phyloP scores from a whole-genome alignment of 1,140 invertebrate species.

The Pseudomyrmex dendroicus region DNA sequence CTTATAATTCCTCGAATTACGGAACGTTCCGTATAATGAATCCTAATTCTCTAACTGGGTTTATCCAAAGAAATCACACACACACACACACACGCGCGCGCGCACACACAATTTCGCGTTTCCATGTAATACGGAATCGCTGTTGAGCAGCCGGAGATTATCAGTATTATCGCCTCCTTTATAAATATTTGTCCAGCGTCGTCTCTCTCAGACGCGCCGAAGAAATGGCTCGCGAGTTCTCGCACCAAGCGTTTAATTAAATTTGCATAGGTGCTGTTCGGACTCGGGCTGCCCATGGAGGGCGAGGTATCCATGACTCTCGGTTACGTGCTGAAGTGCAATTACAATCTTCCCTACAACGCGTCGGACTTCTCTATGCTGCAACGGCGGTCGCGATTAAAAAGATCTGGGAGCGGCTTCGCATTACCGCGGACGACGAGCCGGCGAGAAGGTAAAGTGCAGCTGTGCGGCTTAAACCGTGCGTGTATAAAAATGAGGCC shows the following conservation, averaged over 20 bases:
- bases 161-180: slow-evolving; percentile 31
- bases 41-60: slow-evolving; percentile 1
- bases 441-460: slow-evolving; percentile 13
- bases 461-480: slow-evolving; percentile 49
- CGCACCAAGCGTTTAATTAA: slow-evolving; percentile 46
- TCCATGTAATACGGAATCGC: neutral
- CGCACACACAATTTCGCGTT: neutral
- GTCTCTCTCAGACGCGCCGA: neutral
- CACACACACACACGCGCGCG: no score
- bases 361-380: slow-evolving; percentile 73
- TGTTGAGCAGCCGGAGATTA: slow-evolving; percentile 13
- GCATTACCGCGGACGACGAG: slow-evolving; percentile 38
- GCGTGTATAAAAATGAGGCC: slow-evolving; percentile 61
- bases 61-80: neutral
- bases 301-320: slow-evolving; percentile 77
- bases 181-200: slow-evolving; percentile 25
- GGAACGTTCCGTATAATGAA: neutral
- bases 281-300: slow-evolving; percentile 77
- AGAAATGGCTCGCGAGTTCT: slow-evolving; percentile 24
- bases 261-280: slow-evolving; percentile 77
- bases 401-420: slow-evolving; percentile 48
- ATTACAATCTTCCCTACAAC: slow-evolving; percentile 82
- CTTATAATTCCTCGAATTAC: neutral
- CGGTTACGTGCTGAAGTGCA: slow-evolving; percentile 83
- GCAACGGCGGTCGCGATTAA: slow-evolving; percentile 54